Evolutionary conservation across 2,888 invertebrate genomes (phyloP).

Genomic region (Lathronympha strigana): DNA sequence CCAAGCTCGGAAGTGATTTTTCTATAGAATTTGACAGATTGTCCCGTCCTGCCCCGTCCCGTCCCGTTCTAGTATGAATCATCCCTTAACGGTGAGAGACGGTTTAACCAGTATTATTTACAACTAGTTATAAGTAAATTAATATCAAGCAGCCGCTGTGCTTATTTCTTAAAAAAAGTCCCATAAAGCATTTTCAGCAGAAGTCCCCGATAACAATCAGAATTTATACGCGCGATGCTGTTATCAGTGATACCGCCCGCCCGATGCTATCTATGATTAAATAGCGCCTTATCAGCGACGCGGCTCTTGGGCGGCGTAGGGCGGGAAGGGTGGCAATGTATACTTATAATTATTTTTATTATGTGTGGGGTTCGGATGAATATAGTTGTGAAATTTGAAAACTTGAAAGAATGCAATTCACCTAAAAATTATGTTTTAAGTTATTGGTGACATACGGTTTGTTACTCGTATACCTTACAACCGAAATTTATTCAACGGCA

Average conservation of each 20-base stretch:
- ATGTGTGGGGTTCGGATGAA: background rate
- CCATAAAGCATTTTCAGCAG: conserved; percentile 38
- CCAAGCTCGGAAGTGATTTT: too few species aligned
- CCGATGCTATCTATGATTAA: conserved; percentile 79
- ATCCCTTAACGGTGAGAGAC: too few species aligned
- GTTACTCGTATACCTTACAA: background rate
- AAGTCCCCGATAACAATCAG: conserved; percentile 58
- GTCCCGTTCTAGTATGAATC: too few species aligned
- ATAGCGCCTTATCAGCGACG: conserved; percentile 72
- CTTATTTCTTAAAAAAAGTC: conserved; percentile 12
- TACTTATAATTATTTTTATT: background rate
- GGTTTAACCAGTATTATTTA: too few species aligned
- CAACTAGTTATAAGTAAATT: too few species aligned
- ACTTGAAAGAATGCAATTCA: too few species aligned
- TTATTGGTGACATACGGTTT: too few species aligned
- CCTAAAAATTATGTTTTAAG: too few species aligned
- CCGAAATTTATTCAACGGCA: too few species aligned
- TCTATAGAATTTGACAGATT: too few species aligned
- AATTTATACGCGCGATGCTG: conserved; percentile 73
- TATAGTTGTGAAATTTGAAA: too few species aligned
- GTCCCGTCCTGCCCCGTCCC: too few species aligned
- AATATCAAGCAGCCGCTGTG: background rate
- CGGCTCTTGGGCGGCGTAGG: conserved; percentile 58
- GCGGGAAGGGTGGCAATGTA: background rate
- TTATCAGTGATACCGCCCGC: conserved; percentile 58